These are phyloP conservation scores for Scolanthus callimorphus DNA, from an alignment of 92 coral and sea anemone genomes.

Conservation along the genomic window DNA sequence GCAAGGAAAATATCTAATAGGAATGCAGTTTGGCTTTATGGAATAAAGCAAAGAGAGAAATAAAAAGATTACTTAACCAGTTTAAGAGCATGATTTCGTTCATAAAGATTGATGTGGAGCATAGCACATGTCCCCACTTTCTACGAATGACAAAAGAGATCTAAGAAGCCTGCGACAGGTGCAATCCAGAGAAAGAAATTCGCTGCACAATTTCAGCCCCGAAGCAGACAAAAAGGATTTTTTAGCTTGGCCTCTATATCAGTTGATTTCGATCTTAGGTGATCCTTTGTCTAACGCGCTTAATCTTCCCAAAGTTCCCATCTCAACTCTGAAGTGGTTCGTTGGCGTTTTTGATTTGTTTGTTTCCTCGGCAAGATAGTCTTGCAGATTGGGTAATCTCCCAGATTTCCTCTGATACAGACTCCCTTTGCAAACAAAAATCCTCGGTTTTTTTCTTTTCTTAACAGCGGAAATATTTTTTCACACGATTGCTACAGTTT, in stretches of 20 bases:
- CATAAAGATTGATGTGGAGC: too few relatives aligned
- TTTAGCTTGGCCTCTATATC: neutral
- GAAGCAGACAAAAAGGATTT: neutral
- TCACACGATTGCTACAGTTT: too few relatives aligned
- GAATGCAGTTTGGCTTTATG: too few relatives aligned
- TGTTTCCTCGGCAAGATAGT: neutral
- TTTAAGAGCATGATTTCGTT: too few relatives aligned
- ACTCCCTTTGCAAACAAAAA: neutral
- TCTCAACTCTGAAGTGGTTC: neutral
- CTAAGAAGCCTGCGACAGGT: too few relatives aligned
- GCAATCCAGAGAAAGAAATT: too few relatives aligned
- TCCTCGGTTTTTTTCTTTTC: neutral
- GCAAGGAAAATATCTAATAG: too few relatives aligned
- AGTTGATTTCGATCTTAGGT: neutral
- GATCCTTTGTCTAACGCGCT: neutral
- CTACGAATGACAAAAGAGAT: too few relatives aligned
- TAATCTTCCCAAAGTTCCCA: neutral
- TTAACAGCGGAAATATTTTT: neutral
- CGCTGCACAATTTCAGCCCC: too few relatives aligned
- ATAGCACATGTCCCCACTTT: too few relatives aligned
- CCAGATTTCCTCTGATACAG: neutral
- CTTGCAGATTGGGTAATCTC: neutral
- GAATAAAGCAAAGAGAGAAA: too few relatives aligned
- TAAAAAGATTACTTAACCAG: too few relatives aligned
- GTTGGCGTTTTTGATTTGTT: neutral